phyloP scores from a whole-genome alignment of 2,888 invertebrate species.

The Dysmachus trigonus region DNA sequence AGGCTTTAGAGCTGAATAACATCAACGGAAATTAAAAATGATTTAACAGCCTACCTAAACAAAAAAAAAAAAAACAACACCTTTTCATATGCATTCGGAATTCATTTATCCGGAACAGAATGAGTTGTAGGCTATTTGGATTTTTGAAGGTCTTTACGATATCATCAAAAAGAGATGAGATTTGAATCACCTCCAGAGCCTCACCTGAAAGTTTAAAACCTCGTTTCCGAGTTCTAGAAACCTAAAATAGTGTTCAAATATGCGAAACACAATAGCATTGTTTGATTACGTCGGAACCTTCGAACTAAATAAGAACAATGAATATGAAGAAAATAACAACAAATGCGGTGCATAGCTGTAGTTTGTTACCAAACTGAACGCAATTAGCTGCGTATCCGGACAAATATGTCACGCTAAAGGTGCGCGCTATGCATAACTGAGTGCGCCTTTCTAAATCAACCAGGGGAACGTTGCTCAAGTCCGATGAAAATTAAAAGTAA shows the following conservation, averaged over 20 bases:
- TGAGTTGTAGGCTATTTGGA: neutral
- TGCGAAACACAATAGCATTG: constrained; percentile 21
- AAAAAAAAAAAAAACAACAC: neutral
- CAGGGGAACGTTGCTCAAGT: neutral
- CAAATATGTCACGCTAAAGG: neutral
- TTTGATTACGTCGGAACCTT: constrained; percentile 25
- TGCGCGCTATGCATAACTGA: constrained; percentile 9
- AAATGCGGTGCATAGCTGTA: neutral
- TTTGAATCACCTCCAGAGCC: neutral
- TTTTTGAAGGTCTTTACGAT: neutral
- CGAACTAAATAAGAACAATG: constrained; percentile 28
- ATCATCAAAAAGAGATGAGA: neutral
- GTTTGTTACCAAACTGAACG: neutral
- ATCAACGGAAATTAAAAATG: neutral
- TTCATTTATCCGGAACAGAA: neutral
- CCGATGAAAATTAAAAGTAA: neutral
- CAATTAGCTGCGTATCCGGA: constrained; percentile 29
- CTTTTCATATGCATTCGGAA: neutral
- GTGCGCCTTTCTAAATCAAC: neutral
- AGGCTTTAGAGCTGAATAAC: neutral
- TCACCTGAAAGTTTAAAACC: neutral
- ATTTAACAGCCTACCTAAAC: neutral
- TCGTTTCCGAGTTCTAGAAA: constrained; percentile 10
- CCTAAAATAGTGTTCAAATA: neutral
- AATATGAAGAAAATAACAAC: neutral